Percentiles rank a stretch among this genome's conserved stretches.
phyloP scores from a whole-genome alignment of 1,140 invertebrate genomes.

The Tetramorium parvispinum region DNA sequence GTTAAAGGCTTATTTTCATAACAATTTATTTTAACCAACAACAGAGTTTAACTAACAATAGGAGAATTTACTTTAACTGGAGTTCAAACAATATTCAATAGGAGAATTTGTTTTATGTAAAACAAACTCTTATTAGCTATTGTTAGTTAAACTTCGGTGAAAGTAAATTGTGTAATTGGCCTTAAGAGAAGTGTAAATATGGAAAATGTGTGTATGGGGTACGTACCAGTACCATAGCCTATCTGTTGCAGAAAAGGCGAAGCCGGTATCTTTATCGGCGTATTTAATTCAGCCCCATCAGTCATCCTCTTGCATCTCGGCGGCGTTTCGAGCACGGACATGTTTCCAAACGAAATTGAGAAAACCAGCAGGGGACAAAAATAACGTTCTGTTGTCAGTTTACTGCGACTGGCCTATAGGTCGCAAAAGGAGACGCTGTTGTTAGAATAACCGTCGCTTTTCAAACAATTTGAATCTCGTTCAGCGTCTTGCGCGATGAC shows the following conservation, averaged over 20 bases:
- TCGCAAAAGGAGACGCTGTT: too few relatives aligned
- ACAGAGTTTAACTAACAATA: too few relatives aligned
- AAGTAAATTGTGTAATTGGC: too few relatives aligned
- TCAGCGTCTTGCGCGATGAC: not conserved
- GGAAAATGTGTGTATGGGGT: not conserved
- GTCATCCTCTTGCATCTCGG: constrained; percentile 67
- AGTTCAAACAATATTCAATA: too few relatives aligned
- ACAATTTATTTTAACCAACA: too few relatives aligned
- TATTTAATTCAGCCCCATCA: constrained; percentile 76
- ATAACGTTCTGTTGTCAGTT: too few relatives aligned
- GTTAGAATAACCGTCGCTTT: not conserved
- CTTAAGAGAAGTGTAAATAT: constrained; percentile 5
- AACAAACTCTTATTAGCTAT: too few relatives aligned
- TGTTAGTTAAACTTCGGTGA: too few relatives aligned
- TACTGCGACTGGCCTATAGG: too few relatives aligned
- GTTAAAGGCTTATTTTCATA: too few relatives aligned
- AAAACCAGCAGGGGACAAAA: not conserved
- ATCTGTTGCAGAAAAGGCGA: constrained; percentile 90
- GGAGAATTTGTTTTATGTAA: too few relatives aligned
- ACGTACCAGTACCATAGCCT: constrained; percentile 91
- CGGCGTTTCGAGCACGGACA: constrained; percentile 81
- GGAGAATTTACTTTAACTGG: too few relatives aligned
- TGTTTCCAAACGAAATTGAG: constrained; percentile 33
- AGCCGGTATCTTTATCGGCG: constrained; percentile 87
- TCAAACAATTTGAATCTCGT: constrained; percentile 24